Evolutionary conservation across 2,888 invertebrate genomes (phyloP).

Genomic region (Matsumyia berberina): DNA sequence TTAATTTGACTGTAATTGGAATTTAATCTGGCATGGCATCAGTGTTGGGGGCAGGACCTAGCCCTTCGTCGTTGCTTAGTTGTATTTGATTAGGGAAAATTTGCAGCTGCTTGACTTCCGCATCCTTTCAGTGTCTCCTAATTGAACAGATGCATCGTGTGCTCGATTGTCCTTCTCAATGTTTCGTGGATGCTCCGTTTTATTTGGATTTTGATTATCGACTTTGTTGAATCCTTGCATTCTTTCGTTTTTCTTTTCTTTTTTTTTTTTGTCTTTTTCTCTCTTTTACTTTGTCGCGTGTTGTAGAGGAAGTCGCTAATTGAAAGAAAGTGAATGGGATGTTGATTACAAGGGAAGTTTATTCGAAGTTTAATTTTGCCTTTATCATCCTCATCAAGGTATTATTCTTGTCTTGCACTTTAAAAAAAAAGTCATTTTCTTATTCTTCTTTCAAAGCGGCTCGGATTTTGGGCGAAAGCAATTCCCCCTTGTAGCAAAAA

Average conservation of each 20-base stretch:
- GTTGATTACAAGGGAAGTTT: slow-evolving; percentile 22
- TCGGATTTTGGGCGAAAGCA: too few relatives aligned
- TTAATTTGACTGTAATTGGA: slow-evolving; percentile 66
- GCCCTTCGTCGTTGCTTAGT: not conserved
- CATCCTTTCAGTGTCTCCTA: slow-evolving; percentile 30
- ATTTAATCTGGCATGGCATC: slow-evolving; percentile 44
- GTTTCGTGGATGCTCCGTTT: slow-evolving; percentile 6
- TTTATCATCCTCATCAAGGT: not conserved
- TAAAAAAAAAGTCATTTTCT: too few relatives aligned
- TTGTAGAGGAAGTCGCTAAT: slow-evolving; percentile 40
- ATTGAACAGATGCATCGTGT: slow-evolving; percentile 55
- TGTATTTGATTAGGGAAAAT: slow-evolving; percentile 5
- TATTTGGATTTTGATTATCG: slow-evolving; percentile 59
- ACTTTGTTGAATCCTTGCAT: slow-evolving; percentile 38
- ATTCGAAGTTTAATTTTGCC: not conserved
- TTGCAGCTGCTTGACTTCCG: slow-evolving; percentile 42
- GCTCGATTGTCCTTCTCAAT: slow-evolving; percentile 13
- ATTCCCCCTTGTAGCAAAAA: too few relatives aligned
- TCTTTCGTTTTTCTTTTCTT: not conserved
- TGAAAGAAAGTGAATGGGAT: slow-evolving; percentile 51
- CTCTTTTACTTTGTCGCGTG: not conserved
- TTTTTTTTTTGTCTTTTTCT: not conserved
- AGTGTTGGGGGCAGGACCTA: slow-evolving; percentile 2
- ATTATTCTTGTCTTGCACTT: too few relatives aligned
- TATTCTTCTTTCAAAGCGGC: too few relatives aligned